These are phyloP conservation scores for Merops nubicus DNA, from an alignment of 2,113 vertebrate genomes.

Conservation along the genomic window DNA sequence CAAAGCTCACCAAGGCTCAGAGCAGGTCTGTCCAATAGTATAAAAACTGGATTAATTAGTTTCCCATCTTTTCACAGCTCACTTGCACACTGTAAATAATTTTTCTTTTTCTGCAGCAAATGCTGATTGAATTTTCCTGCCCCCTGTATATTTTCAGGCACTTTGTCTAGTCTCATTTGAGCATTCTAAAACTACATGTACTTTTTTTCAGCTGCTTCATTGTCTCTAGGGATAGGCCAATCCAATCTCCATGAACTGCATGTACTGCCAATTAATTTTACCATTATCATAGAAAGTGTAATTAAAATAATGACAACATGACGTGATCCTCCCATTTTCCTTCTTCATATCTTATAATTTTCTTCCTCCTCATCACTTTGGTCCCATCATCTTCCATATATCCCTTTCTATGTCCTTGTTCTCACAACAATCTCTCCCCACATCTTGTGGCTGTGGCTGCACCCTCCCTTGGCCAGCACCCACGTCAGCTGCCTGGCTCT, in stretches of 20 bases:
- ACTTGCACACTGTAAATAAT: background rate
- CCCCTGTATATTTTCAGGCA: background rate
- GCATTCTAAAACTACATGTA: background rate
- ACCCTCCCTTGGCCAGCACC: background rate
- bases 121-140: background rate
- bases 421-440: background rate
- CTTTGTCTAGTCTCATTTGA: background rate
- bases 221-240: background rate
- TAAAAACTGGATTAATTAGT: background rate
- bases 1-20: background rate
- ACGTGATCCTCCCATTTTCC: background rate
- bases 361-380: background rate
- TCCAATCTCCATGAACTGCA: background rate
- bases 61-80: background rate
- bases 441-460: background rate
- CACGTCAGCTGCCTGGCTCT: background rate
- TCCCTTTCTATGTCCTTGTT: background rate
- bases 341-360: background rate
- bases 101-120: background rate
- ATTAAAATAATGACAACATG: background rate
- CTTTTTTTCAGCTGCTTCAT: background rate
- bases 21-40: background rate
- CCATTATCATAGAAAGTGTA: background rate
- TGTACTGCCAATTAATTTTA: background rate
- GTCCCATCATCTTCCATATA: background rate